Evolutionary conservation across 2,888 invertebrate genomes (phyloP).

Genomic region (Ophion ellenae): DNA sequence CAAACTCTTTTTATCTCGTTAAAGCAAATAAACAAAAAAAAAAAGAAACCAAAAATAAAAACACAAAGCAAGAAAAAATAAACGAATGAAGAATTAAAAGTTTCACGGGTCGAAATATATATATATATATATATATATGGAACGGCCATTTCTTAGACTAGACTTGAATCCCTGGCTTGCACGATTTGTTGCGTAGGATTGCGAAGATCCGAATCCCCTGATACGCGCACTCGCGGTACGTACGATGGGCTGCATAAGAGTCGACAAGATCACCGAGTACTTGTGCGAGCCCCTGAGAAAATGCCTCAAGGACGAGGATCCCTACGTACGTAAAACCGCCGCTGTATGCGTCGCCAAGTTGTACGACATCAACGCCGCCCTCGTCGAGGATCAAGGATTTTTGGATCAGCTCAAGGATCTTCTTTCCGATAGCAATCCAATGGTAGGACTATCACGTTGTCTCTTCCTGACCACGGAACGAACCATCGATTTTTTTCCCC

Average conservation of each 20-base stretch:
- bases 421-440: constrained; percentile 99
- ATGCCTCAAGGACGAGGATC: constrained; percentile 97
- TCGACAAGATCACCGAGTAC: constrained; percentile 99
- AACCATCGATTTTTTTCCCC: constrained; percentile 17
- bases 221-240: constrained; percentile 99
- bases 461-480: not conserved
- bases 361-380: constrained; percentile 94
- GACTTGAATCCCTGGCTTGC: constrained; percentile 84
- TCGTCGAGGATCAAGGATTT: constrained; percentile 94
- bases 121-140: constrained; percentile 70
- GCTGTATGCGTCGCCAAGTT: constrained; percentile 99
- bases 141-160: constrained; percentile 82
- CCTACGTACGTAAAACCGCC: constrained; percentile 99
- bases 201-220: constrained; percentile 99
- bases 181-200: constrained; percentile 90
- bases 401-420: constrained; percentile 98
- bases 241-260: constrained; percentile 99
- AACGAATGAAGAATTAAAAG: constrained; percentile 67
- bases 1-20: constrained; percentile 77
- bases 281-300: constrained; percentile 98
- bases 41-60: constrained; percentile 56
- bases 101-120: constrained; percentile 81
- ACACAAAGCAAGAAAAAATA: constrained; percentile 66
- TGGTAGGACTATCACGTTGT: constrained; percentile 86
- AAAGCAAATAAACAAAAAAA: constrained; percentile 67